Percentiles rank a stretch among this genome's conserved stretches.
These are phyloP conservation scores for Onychomys arenicola DNA, from an alignment of 2,797 vertebrate species.

Conservation along the genomic window DNA sequence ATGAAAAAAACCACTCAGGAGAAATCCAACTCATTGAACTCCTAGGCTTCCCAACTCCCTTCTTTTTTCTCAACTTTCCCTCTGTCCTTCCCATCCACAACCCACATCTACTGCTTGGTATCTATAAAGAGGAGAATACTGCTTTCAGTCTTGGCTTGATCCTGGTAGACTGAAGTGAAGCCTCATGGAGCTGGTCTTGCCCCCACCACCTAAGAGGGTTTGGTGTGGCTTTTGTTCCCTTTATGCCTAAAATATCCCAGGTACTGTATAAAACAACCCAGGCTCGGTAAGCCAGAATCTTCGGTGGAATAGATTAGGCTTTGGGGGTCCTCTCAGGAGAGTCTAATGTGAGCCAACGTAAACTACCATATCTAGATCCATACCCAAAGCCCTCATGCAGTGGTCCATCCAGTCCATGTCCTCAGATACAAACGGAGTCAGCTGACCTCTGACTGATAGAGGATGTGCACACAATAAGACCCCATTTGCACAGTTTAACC, in stretches of 20 bases:
- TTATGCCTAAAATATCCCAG: not conserved
- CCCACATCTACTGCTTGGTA: not conserved
- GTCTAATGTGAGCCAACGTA: not conserved
- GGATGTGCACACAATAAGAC: not conserved
- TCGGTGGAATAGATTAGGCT: not conserved
- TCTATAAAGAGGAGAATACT: not conserved
- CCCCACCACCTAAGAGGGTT: not conserved
- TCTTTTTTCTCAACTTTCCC: not conserved
- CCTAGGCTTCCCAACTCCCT: not conserved
- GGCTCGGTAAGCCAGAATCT: not conserved
- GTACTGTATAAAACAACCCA: not conserved
- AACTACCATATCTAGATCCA: not conserved
- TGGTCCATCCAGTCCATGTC: not conserved
- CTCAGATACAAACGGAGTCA: not conserved
- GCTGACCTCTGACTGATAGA: not conserved
- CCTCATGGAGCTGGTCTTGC: not conserved
- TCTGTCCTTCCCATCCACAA: not conserved
- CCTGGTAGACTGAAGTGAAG: not conserved
- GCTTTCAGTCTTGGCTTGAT: not conserved
- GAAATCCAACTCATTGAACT: slow-evolving; percentile 41
- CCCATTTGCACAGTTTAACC: not conserved
- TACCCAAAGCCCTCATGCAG: not conserved
- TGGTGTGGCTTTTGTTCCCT: not conserved
- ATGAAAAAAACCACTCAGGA: slow-evolving; percentile 43
- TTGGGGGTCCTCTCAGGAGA: not conserved